Conservation (phyloP, 2,113 vertebrate genomes). For the Trochalopteron elliotii region DNA sequence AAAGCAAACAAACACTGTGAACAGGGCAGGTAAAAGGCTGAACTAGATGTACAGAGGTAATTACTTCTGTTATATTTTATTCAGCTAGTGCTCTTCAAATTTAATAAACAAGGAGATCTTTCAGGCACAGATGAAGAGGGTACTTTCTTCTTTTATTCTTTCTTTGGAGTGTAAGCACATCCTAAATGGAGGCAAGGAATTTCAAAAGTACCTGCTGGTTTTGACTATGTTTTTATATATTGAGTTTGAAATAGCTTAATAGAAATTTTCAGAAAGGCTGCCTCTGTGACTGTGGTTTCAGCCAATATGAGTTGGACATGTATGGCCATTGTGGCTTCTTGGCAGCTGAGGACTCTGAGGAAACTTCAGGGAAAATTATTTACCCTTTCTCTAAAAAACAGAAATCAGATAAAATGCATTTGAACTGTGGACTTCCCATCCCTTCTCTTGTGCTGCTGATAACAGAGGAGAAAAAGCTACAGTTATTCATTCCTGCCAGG, state of each 20-base stretch:
- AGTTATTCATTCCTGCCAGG: background rate
- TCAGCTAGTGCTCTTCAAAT: background rate
- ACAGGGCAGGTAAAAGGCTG: background rate
- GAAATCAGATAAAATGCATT: background rate
- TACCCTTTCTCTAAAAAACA: background rate
- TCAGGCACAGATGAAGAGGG: background rate
- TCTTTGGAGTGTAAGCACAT: background rate
- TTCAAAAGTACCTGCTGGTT: background rate
- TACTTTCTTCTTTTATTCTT: background rate
- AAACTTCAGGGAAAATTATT: background rate
- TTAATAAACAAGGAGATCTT: background rate
- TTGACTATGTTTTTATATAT: background rate
- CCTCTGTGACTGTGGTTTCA: background rate
- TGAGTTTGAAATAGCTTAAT: background rate
- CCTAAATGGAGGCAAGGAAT: background rate
- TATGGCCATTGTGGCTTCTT: fast-evolving
- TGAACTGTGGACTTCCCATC: background rate
- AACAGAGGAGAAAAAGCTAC: background rate
- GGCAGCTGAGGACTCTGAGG: background rate
- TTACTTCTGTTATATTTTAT: background rate
- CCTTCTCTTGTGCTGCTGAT: background rate
- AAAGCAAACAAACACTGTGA: background rate
- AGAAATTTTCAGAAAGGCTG: background rate
- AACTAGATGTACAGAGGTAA: background rate
- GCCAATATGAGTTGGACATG: background rate